Base-by-base conservation (phyloP, 2,888 invertebrate genomes). In the Cerastis rubricosa region DNA sequence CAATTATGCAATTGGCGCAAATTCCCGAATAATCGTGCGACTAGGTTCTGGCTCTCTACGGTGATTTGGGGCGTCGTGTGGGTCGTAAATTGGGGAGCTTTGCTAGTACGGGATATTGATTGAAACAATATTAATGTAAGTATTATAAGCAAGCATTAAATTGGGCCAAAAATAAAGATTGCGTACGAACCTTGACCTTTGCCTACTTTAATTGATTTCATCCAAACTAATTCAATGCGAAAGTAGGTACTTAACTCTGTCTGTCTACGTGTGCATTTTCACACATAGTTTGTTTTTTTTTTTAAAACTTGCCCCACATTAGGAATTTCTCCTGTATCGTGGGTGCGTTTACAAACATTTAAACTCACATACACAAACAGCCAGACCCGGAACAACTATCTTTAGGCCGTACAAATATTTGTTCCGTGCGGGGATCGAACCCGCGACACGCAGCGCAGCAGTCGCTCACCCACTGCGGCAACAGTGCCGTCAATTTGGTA, bases 1-100 rank as follows among this genome's bases (percentile, higher is more conserved):
- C 87, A 90, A 91, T 90, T 90, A 91, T 85, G 85, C 89, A 85
- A 83, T 82, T 86, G 84, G 88, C 78, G 81, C 61, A 81, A 83
- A 83, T 82, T 78, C 66, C 68, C 69, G 83, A 84, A 82, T 83
- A 77, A 84, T 84, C 76, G 76, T 73, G 78, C 75, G 57, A 67
- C 57, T 43, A 35, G 65, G 49, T 70, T 79, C 69, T 65, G 57
- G 64, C 49, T 49, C 22, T 40, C 40, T 61, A 17, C 47, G 54
- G 40, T 45, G 51, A 51, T 45, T n/a, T 49, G 14, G 3, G 12
- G n/a, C 25, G 63, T 68, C 63, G 35, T 25, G 63, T 43, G 64
- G 67, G 9, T 57, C 47, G 49, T 54, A 12, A 57, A 49, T 63
- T 75, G n/a, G 7, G 17, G 22, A 17, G n/a, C 8, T 51, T 35